phyloP scores from a whole-genome alignment of 2,888 invertebrate genomes.

The Nemurella pictetii region DNA sequence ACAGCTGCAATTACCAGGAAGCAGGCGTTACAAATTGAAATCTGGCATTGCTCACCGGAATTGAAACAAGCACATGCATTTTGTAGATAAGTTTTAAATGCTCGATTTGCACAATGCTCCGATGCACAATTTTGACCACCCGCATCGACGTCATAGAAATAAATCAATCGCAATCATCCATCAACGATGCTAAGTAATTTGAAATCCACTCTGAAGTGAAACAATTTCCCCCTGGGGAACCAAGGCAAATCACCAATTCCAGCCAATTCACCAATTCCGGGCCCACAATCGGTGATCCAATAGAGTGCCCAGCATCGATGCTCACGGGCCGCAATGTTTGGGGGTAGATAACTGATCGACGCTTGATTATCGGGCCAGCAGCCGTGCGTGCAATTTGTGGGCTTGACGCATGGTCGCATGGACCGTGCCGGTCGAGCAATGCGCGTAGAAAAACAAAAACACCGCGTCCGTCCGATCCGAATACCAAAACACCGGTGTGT shows the following conservation, averaged over 20 bases:
- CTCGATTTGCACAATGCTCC: neutral
- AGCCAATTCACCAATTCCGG: neutral
- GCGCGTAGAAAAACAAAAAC: neutral
- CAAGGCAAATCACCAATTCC: neutral
- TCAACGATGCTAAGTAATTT: neutral
- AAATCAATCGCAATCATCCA: neutral
- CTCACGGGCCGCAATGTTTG: too few relatives aligned
- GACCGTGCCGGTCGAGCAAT: neutral
- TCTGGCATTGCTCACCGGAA: neutral
- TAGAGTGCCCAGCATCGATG: too few relatives aligned
- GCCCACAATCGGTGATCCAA: neutral
- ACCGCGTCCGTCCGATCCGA: neutral
- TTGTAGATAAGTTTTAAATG: neutral
- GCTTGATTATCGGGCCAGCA: neutral
- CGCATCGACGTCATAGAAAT: neutral
- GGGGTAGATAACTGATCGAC: neutral
- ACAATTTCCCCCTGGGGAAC: neutral
- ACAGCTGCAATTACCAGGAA: neutral
- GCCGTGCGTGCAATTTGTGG: neutral
- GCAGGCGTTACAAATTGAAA: neutral
- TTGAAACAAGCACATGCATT: neutral
- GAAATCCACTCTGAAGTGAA: neutral
- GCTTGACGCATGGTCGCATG: neutral
- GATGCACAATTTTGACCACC: neutral
- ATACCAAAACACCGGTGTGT: neutral